A percentile compares a stretch with the other conserved stretches of the same genome.
phyloP scores from a whole-genome alignment of 2,888 invertebrate genomes.

The Andrena camellia region DNA sequence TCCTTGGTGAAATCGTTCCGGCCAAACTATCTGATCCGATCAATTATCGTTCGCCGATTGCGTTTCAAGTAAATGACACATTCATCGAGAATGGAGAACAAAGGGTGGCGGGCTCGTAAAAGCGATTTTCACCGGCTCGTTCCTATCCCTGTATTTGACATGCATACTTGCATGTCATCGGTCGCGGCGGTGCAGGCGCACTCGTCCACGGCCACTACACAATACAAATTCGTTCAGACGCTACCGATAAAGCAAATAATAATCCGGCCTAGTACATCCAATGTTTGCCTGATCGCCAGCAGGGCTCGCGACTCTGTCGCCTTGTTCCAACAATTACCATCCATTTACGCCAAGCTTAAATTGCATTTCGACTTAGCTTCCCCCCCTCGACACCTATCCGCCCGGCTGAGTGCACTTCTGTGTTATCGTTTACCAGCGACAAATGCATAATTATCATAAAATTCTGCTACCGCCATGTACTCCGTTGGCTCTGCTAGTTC shows the following conservation, averaged over 20 bases:
- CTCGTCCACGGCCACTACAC: slow-evolving; percentile 9
- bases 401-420: slow-evolving; percentile 28
- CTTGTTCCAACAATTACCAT: slow-evolving; percentile 41
- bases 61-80: slow-evolving; percentile 62
- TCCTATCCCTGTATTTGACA: slow-evolving; percentile 63
- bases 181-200: slow-evolving; percentile 15
- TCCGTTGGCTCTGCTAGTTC: neutral
- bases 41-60: slow-evolving; percentile 45
- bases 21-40: slow-evolving; percentile 17
- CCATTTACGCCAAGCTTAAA: slow-evolving; percentile 50
- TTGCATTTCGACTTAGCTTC: slow-evolving; percentile 42
- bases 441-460: slow-evolving; percentile 32
- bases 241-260: slow-evolving; percentile 67
- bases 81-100: slow-evolving; percentile 26
- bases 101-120: slow-evolving; percentile 49
- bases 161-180: slow-evolving; percentile 58
- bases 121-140: slow-evolving; percentile 56
- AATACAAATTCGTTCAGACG: slow-evolving; percentile 52
- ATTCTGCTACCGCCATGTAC: slow-evolving; percentile 4
- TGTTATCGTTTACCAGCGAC: slow-evolving; percentile 38
- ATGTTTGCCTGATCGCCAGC: slow-evolving; percentile 53
- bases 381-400: neutral
- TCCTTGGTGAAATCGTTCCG: neutral
- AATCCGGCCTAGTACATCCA: slow-evolving; percentile 49
- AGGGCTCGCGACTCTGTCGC: slow-evolving; percentile 25